Conservation (phyloP, 1,140 invertebrate species). For the Cheumatopsyche charites region DNA sequence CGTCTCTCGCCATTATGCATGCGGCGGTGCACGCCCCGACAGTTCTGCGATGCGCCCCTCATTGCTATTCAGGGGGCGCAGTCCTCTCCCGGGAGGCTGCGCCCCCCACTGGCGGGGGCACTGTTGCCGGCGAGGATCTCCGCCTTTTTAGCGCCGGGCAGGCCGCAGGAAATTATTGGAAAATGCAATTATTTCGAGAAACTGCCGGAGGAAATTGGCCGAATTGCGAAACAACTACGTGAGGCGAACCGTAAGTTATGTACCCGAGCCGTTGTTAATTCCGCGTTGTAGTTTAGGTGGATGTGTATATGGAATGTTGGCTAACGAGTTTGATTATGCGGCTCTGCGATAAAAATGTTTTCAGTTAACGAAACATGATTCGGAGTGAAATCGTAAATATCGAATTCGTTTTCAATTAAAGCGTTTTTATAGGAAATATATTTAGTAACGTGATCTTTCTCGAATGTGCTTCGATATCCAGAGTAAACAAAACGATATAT, state of each 20-base stretch:
- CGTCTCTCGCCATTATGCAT: constrained; percentile 24
- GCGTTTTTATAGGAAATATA: too few species aligned
- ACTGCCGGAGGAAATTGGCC: constrained; percentile 37
- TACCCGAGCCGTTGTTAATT: not conserved
- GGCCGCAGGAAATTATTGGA: constrained; percentile 39
- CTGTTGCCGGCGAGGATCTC: constrained; percentile 1
- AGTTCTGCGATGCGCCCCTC: not conserved
- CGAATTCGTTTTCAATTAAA: too few species aligned
- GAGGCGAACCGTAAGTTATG: constrained; percentile 8
- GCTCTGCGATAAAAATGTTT: too few species aligned
- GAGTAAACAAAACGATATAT: too few species aligned
- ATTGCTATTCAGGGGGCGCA: constrained; percentile 34
- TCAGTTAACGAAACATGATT: too few species aligned
- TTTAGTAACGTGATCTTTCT: too few species aligned
- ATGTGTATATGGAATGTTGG: too few species aligned
- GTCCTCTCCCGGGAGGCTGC: not conserved
- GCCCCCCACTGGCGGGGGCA: too few species aligned
- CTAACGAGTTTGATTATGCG: too few species aligned
- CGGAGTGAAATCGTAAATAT: too few species aligned
- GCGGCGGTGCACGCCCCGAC: constrained; percentile 6
- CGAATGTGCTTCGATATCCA: too few species aligned
- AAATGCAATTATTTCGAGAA: constrained; percentile 40
- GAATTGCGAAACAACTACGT: constrained; percentile 37
- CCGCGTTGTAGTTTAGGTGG: too few species aligned
- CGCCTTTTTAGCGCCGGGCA: constrained; percentile 7